These are phyloP conservation scores for Oryzias woworae DNA, from an alignment of 2,113 vertebrate genomes.

Conservation along the genomic window DNA sequence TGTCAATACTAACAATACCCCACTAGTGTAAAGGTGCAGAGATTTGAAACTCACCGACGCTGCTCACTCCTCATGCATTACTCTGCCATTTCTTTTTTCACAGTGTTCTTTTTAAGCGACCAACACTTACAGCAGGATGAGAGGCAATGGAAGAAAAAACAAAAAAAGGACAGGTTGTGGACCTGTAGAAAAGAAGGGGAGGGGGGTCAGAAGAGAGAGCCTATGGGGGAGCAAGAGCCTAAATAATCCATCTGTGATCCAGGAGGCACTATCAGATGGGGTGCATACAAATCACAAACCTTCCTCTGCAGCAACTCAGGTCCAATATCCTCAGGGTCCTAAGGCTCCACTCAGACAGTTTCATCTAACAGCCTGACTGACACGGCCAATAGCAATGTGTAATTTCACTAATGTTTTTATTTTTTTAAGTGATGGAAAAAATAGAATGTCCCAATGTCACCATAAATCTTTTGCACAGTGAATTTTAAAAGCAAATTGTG, in stretches of 20 bases:
- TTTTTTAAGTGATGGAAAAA: no score
- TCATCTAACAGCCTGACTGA: conserved; percentile 32
- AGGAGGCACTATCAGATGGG: conserved; percentile 70
- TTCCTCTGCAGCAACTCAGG: conserved; percentile 73
- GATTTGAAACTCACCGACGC: conserved; percentile 67
- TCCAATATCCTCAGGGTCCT: conserved; percentile 77
- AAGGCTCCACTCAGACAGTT: conserved; percentile 66
- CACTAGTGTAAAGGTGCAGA: conserved; percentile 19
- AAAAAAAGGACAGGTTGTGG: conserved; percentile 7
- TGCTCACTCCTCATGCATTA: conserved; percentile 47
- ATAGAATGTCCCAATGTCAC: no score
- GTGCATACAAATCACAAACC: conserved; percentile 76
- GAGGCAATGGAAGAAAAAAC: conserved; percentile 6
- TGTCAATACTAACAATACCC: conserved; percentile 11
- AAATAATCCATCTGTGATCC: conserved; percentile 75
- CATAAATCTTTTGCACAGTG: no score
- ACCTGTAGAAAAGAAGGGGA: conserved; percentile 26
- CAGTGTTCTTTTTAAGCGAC: conserved; percentile 22
- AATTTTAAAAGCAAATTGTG: no score
- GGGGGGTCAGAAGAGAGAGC: conserved; percentile 46
- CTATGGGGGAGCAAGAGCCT: conserved; percentile 63
- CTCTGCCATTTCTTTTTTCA: conserved; percentile 31
- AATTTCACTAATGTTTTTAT: no score
- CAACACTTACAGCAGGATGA: conserved; percentile 41
- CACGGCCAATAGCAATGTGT: conserved; percentile 1